A percentile compares a stretch with the other conserved stretches of the same genome.
Evolutionary conservation across 2,797 vertebrate species (phyloP).

Genomic region (Lepidocolaptes lacrymiger): DNA sequence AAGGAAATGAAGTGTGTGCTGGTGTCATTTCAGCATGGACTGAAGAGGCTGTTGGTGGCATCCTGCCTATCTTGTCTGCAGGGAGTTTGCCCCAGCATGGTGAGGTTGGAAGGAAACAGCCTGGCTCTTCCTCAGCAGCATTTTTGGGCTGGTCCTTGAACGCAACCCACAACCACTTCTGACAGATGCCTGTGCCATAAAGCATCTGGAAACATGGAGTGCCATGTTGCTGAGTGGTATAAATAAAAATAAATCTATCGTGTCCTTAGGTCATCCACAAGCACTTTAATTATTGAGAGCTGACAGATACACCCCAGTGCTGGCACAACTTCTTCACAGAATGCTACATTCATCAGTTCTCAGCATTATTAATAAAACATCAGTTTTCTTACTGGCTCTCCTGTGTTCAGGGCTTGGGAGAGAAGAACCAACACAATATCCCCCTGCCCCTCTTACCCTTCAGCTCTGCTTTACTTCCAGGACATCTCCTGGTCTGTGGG

Average conservation of each 20-base stretch:
- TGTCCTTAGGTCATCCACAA: slow-evolving; percentile 27
- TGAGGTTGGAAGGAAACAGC: background rate
- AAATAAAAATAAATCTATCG: background rate
- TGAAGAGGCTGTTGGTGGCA: background rate
- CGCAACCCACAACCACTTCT: background rate
- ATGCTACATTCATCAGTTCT: slow-evolving; percentile 7
- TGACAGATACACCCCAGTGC: background rate
- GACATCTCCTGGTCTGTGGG: background rate
- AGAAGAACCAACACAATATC: background rate
- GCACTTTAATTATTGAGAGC: slow-evolving; percentile 60
- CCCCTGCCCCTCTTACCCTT: background rate
- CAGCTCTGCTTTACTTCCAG: background rate
- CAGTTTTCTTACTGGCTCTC: background rate
- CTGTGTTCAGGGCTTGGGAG: background rate
- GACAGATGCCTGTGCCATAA: background rate
- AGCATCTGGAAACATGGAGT: slow-evolving; percentile 3
- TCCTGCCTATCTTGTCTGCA: background rate
- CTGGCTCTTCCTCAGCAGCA: background rate
- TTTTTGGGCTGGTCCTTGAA: background rate
- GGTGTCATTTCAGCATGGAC: background rate
- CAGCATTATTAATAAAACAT: slow-evolving; percentile 42
- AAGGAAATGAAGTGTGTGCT: background rate
- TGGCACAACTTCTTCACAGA: slow-evolving; percentile 25
- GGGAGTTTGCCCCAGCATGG: background rate
- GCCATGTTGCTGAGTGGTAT: background rate